phyloP scores from a whole-genome alignment of 2,888 invertebrate genomes.

The Eledone cirrhosa region DNA sequence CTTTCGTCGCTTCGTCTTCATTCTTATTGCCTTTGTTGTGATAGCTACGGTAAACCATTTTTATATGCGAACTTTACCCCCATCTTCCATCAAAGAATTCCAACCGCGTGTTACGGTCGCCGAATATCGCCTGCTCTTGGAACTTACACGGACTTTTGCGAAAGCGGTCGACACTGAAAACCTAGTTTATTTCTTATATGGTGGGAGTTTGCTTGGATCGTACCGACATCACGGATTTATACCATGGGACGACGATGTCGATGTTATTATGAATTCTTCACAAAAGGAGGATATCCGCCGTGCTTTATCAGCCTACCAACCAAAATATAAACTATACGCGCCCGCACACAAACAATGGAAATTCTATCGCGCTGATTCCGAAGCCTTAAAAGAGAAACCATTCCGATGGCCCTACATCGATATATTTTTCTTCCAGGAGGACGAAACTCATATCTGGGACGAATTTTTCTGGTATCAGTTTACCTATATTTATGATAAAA shows the following conservation, averaged over 20 bases:
- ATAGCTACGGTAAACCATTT: background rate
- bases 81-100: conserved; percentile 6
- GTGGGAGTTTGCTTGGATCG: conserved; percentile 41
- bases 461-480: conserved; percentile 31
- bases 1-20: background rate
- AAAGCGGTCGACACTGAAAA: conserved; percentile 30
- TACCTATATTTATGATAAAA: conserved; percentile 33
- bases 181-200: conserved; percentile 37
- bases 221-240: conserved; percentile 49
- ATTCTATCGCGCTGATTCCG: conserved; percentile 40
- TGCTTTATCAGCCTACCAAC: conserved; percentile 37
- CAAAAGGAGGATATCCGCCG: conserved; percentile 36
- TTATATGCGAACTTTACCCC: background rate
- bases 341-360: conserved; percentile 44
- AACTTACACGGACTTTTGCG: conserved; percentile 19
- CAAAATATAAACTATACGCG: conserved; percentile 36
- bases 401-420: conserved; percentile 56
- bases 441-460: conserved; percentile 47
- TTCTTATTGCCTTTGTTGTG: background rate
- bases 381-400: conserved; percentile 38
- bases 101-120: background rate
- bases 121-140: background rate
- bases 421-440: conserved; percentile 51
- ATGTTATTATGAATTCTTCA: conserved; percentile 43
- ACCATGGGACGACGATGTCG: conserved; percentile 55